Percentiles rank a stretch among this genome's conserved stretches.
Evolutionary conservation across 1,140 invertebrate genomes (phyloP).

Genomic region (Drosophila malerkotliana): DNA sequence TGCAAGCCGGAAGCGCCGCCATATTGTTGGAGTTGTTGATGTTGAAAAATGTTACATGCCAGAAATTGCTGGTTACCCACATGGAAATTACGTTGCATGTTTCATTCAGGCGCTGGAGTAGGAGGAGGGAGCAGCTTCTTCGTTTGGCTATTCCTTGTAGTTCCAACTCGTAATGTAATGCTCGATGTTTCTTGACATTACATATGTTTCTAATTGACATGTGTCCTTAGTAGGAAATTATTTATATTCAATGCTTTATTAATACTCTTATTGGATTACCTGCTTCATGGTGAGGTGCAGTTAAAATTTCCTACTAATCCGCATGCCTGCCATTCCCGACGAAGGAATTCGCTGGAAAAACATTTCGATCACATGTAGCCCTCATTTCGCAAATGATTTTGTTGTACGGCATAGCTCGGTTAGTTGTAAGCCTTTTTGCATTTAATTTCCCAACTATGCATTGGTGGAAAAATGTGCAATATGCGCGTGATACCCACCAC

Average conservation of each 20-base stretch:
- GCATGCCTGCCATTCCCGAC: conserved; percentile 10
- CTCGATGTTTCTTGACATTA: background rate
- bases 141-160: conserved; percentile 12
- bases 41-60: conserved; percentile 82
- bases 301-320: conserved; percentile 27
- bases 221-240: background rate
- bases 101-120: conserved; percentile 48
- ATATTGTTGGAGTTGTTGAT: conserved; percentile 83
- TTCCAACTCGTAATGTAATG: conserved; percentile 17
- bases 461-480: conserved; percentile 50
- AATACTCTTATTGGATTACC: background rate
- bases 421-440: conserved; percentile 50
- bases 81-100: conserved; percentile 82
- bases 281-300: background rate
- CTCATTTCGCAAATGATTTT: conserved; percentile 51
- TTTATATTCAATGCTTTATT: too few relatives aligned
- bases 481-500: conserved; percentile 28
- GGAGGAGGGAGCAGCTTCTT: conserved; percentile 17
- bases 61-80: conserved; percentile 83
- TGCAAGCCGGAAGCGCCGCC: conserved; percentile 48
- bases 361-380: conserved; percentile 40
- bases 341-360: conserved; percentile 22
- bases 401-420: conserved; percentile 48
- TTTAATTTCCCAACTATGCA: conserved; percentile 61
- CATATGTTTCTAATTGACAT: background rate